phyloP scores from a whole-genome alignment of 2,113 vertebrate species.

The Solea solea region DNA sequence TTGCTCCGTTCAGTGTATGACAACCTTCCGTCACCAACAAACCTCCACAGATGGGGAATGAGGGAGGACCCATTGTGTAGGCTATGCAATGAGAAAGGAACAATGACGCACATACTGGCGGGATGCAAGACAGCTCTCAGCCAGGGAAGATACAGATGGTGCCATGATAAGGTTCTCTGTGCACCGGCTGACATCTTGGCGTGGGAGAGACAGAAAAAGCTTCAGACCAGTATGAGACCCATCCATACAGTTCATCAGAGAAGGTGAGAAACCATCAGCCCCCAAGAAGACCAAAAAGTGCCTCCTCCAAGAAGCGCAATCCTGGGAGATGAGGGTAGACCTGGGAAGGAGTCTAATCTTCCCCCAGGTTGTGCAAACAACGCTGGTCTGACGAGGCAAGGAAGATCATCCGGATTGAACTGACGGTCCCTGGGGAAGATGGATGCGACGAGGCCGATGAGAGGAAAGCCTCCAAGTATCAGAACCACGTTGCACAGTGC shows the following conservation, averaged over 20 bases:
- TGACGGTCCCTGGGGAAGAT: neutral
- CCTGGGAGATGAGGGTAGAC: no score
- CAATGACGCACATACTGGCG: neutral
- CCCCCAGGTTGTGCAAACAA: neutral
- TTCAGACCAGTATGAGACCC: neutral
- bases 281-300: neutral
- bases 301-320: no score
- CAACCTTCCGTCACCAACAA: no score
- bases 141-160: conserved; percentile 1
- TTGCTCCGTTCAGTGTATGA: no score
- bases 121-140: neutral
- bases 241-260: neutral
- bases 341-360: no score
- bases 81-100: neutral
- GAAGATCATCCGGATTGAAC: neutral
- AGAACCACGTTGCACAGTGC: neutral
- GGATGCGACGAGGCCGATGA: neutral
- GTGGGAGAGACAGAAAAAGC: neutral
- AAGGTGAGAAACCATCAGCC: neutral
- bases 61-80: neutral
- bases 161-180: neutral
- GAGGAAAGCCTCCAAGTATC: neutral
- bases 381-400: neutral
- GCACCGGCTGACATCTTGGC: neutral
- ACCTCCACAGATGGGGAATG: no score